A percentile compares a stretch with the other conserved stretches of the same genome.
Conservation (phyloP, 1,140 invertebrate genomes). For the Lepidurus arcticus region DNA sequence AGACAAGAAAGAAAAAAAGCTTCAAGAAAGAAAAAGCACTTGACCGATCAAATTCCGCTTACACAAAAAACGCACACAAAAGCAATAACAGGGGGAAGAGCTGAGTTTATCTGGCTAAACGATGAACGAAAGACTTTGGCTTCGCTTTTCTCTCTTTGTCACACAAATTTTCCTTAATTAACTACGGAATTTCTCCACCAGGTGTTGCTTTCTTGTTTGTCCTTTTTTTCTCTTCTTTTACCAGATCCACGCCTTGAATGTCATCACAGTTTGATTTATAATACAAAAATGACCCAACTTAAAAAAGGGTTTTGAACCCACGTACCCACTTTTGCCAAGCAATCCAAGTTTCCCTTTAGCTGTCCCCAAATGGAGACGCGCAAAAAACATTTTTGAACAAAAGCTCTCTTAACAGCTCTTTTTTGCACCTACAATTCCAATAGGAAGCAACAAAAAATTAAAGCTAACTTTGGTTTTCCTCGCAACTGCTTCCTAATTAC, state of each 20-base stretch:
- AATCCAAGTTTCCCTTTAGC: not conserved
- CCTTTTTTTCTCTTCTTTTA: not conserved
- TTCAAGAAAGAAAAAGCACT: too few species aligned
- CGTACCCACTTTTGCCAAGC: not conserved
- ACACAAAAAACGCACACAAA: not conserved
- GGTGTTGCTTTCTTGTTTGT: not conserved
- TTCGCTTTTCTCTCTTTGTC: not conserved
- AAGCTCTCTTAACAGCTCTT: not conserved
- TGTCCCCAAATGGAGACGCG: too few species aligned
- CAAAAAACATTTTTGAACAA: too few species aligned
- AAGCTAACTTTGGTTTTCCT: constrained; percentile 1
- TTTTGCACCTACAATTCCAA: not conserved
- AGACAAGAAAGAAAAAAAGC: too few species aligned
- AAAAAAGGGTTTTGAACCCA: constrained; percentile 15
- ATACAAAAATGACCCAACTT: not conserved
- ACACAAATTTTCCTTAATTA: not conserved
- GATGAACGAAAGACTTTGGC: constrained; percentile 21
- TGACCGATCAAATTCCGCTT: not conserved
- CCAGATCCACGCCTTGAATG: not conserved
- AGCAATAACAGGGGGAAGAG: not conserved
- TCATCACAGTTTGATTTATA: constrained; percentile 22
- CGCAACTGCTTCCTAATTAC: not conserved
- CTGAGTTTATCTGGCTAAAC: constrained; percentile 2
- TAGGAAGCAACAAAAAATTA: not conserved
- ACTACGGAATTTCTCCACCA: not conserved